A percentile compares a stretch with the other conserved stretches of the same genome.
These are phyloP conservation scores for Zaprionus lachaisei DNA, from an alignment of 1,140 invertebrate species.

Conservation along the genomic window DNA sequence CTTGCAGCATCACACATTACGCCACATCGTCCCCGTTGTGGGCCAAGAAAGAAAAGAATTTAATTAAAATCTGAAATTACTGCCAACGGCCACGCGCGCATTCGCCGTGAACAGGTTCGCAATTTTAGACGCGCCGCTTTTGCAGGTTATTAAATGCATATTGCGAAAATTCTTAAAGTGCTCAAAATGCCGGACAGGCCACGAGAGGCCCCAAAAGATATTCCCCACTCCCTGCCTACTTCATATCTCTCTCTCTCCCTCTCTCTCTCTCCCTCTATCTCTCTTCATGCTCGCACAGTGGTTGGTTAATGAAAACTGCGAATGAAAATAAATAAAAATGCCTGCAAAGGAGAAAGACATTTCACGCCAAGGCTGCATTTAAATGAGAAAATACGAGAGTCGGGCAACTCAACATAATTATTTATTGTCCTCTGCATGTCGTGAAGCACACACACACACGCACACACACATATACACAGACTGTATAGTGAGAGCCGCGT, in stretches of 20 bases:
- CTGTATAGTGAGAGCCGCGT: constrained; percentile 1
- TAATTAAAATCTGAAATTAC: constrained; percentile 81
- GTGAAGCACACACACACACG: constrained; percentile 15
- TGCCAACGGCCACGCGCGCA: constrained; percentile 56
- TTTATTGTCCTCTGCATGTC: constrained; percentile 45
- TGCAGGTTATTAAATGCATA: constrained; percentile 46
- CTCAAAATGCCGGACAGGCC: constrained; percentile 32
- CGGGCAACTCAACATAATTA: constrained; percentile 50
- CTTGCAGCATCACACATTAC: constrained; percentile 30
- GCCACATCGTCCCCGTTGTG: constrained; percentile 25
- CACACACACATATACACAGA: constrained; percentile 2
- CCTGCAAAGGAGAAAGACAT: not conserved
- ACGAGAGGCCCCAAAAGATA: not conserved
- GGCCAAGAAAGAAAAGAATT: constrained; percentile 70
- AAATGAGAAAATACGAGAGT: constrained; percentile 51
- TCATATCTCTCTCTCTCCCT: not conserved
- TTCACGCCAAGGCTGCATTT: constrained; percentile 48
- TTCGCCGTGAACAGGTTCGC: constrained; percentile 46
- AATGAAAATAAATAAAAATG: constrained; percentile 3
- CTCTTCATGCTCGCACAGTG: not conserved
- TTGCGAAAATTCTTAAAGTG: constrained; percentile 25
- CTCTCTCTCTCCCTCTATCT: too few relatives aligned
- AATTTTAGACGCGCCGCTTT: constrained; percentile 62
- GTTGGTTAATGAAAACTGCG: constrained; percentile 36
- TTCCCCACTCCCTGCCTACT: not conserved